Evolutionary conservation across 1,140 invertebrate species (phyloP), one percentile per base, ranked within the genome.

Genomic region (Hormaphis cornu): DNA sequence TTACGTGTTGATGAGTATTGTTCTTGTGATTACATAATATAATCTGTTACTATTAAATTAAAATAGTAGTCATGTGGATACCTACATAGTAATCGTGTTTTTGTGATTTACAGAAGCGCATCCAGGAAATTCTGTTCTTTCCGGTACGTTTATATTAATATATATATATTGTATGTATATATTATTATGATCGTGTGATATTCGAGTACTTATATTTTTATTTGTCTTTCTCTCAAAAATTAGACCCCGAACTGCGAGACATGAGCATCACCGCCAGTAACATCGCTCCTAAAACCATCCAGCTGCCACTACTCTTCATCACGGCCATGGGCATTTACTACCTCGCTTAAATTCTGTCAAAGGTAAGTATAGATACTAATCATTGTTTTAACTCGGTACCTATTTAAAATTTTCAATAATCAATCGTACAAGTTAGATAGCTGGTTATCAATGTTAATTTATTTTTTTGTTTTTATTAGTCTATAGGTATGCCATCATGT

Each of bases 161-260:
- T n/a, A n/a, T n/a, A n/a, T n/a, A n/a, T n/a, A n/a, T n/a, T n/a
- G n/a, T 46, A 9, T 6, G 5, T 20, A 12, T 28, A 1, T 58
- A 3, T 42, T 40, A 42, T 16, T n/a, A 22, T 9, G 40, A 24
- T 59, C 8, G n/a, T 6, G 3, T 59, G 22, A 24, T 44, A 44
- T 9, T 40, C 16, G 3, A 58, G 42, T 40, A 26, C 20, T 59
- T 18, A 26, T 28, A 44, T 18, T 0, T 30, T 6, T 20, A 12
- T 22, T 9, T 26, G 16, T 14, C 30, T 66, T 33, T 22, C 37
- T 10, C 37, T 16, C 9, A 12, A 16, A 35, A 56, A 37, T 30
- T 7, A 66, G 61, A 66, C 16, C 61, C 61, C 18, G 61, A 66
- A 66, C 50, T 66, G 20, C 18, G 44, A 66, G 61, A 48, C 14